Evolutionary conservation across 2,888 invertebrate genomes (phyloP).

Genomic region (Zygogramma bicolorata): DNA sequence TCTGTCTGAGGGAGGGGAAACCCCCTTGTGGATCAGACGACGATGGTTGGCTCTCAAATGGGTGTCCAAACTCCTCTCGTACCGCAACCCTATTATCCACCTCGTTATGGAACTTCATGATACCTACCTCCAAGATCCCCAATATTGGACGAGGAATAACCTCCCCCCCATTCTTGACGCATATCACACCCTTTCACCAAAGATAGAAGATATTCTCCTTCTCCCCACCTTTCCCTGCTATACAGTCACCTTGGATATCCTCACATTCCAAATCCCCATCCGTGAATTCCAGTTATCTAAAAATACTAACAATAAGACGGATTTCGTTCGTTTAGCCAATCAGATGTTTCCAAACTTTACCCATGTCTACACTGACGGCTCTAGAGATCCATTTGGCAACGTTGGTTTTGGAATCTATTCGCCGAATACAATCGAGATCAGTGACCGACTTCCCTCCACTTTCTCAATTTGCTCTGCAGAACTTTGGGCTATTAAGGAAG

Average conservation of each 20-base stretch:
- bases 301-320: neutral
- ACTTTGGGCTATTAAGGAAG: too few species aligned
- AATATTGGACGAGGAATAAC: neutral
- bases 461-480: neutral
- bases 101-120: neutral
- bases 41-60: neutral
- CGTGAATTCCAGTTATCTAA: neutral
- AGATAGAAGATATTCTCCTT: neutral
- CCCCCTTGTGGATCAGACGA: neutral
- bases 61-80: neutral
- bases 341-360: neutral
- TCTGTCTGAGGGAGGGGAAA: neutral
- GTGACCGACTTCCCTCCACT: neutral
- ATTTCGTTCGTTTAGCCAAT: neutral
- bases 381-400: neutral
- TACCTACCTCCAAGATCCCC: neutral
- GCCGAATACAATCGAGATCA: neutral
- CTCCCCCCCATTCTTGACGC: neutral
- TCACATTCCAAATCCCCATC: neutral
- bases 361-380: neutral
- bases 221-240: neutral
- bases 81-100: neutral
- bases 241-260: neutral
- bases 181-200: neutral
- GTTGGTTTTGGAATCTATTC: neutral